Evolutionary conservation across 1,140 invertebrate species (phyloP), one percentile per base, ranked within the genome.

Genomic region (Hycleus cichorii): DNA sequence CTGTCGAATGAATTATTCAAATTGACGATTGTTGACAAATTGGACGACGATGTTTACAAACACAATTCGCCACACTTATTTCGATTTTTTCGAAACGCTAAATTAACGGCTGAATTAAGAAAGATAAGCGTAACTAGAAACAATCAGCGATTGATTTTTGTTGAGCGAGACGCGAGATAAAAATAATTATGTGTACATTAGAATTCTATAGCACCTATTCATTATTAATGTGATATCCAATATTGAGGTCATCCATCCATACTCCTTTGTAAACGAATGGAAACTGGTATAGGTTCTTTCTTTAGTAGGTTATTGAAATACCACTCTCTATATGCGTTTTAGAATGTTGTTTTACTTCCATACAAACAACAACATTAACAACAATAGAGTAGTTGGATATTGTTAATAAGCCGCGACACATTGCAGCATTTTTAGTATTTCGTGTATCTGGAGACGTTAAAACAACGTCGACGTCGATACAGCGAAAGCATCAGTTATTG

Each of bases 281-380:
- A 57, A 57, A 57, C 56, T 50, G 56, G 56, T 50, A 50, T 57
- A 49, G 9, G 11, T 42, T 42, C 3, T 42, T 49, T 47, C 43
- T 50, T 57, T 57, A 57, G 56, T 57, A 57, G 56, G 56, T 46
- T 46, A 57, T 40, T 26, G 56, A 57, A 57, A 57, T 57, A 57
- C 56, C 56, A 57, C 47, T 57, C 56, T 57, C 56, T 57, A 57
- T 42, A 42, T 11, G 3, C 40, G 3, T n/a, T 10, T 42, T 18
- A 3, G 40, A 4, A 11, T 42, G 40, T 10, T 11, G 9, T 42
- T 10, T 42, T 42, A 11, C 9, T 42, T 11, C 11, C 40, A 6
- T 3, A 4, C 3, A 24, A 25, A n/a, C 25, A 48, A n/a, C 25
- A 48, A 38, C 12, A 48, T 26, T 48, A 32, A 4, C 7, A 24